These are phyloP conservation scores for Lamellibrachia columna DNA, from an alignment of 2,888 invertebrate species.

Conservation along the genomic window DNA sequence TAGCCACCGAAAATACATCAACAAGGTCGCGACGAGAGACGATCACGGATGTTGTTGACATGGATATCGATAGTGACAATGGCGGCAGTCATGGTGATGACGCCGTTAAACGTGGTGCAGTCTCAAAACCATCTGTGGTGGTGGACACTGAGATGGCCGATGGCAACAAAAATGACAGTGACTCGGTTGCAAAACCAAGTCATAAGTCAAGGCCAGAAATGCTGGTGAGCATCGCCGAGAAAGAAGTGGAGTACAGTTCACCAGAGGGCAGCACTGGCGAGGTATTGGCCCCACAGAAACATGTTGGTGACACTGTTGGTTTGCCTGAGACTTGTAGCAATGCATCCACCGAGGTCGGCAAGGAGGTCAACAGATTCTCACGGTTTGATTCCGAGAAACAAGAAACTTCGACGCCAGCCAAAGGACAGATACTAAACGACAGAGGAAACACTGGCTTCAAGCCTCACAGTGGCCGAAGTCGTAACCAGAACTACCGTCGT, in stretches of 20 bases:
- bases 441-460: conserved; percentile 18
- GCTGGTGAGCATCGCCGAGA: not conserved
- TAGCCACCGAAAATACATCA: not conserved
- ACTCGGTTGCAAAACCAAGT: not conserved
- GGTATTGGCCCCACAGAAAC: not conserved
- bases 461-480: conserved; percentile 3
- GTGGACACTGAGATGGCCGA: not conserved
- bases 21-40: not conserved
- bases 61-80: conserved; percentile 29
- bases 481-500: not conserved
- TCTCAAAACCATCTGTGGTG: not conserved
- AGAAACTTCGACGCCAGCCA: not conserved
- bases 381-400: not conserved
- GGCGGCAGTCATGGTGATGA: not conserved
- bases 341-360: not conserved
- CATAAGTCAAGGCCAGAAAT: not conserved
- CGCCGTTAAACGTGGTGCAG: not conserved
- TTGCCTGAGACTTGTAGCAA: not conserved
- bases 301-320: not conserved
- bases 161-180: not conserved
- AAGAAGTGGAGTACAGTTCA: conserved; percentile 1
- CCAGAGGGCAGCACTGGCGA: not conserved
- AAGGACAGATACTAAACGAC: not conserved
- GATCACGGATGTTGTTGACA: conserved; percentile 27
- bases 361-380: not conserved